A percentile compares a stretch with the other conserved stretches of the same genome.
These are phyloP conservation scores for Gnathonemus longibarbis DNA, from an alignment of 2,113 vertebrate species.

Conservation along the genomic window DNA sequence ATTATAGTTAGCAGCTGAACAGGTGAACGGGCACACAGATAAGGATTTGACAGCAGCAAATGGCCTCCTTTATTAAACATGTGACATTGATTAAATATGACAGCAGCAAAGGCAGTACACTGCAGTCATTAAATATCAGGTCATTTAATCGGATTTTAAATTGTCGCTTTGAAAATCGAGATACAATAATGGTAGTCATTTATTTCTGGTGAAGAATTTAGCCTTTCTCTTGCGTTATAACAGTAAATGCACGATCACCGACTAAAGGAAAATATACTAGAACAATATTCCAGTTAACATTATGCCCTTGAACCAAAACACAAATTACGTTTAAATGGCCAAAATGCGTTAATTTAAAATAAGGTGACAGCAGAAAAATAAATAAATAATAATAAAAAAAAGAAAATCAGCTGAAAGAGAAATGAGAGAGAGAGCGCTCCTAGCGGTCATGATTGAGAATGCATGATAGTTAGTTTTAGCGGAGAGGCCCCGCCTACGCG, in stretches of 20 bases:
- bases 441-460: background rate
- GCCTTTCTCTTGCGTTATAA: background rate
- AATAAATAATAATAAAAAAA: background rate
- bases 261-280: background rate
- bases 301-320: background rate
- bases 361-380: background rate
- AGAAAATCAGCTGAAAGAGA: background rate
- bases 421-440: background rate
- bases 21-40: background rate
- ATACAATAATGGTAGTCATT: background rate
- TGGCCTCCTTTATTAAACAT: background rate
- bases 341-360: background rate
- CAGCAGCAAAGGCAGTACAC: background rate
- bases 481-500: conserved; percentile 4
- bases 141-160: background rate
- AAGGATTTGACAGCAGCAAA: background rate
- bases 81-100: background rate
- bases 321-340: background rate
- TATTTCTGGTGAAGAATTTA: background rate
- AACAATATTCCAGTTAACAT: background rate
- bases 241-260: background rate
- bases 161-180: background rate
- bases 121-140: background rate
- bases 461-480: background rate
- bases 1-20: background rate